Conservation (phyloP, 1,140 invertebrate genomes). For the Lysiphlebus fabarum region DNA sequence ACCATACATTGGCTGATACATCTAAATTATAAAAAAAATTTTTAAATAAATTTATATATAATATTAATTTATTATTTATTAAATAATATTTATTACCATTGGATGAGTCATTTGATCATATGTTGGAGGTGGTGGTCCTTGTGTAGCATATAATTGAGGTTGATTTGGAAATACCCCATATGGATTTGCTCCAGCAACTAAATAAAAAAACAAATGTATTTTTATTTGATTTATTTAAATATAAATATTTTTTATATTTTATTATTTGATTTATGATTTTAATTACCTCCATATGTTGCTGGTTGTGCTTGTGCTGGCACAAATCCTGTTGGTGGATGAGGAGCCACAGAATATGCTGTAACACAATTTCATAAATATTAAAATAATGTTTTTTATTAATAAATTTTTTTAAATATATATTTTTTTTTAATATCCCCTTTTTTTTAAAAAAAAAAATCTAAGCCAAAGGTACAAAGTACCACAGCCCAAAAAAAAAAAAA, state of each 20-base stretch:
- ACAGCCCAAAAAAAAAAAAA: slow-evolving; percentile 40
- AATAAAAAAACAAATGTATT: too few relatives aligned
- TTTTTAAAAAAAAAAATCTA: slow-evolving; percentile 25
- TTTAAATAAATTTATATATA: slow-evolving; percentile 6
- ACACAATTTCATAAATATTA: slow-evolving; percentile 42
- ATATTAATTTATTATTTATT: neutral
- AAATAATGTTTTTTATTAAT: neutral
- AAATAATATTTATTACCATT: slow-evolving; percentile 49
- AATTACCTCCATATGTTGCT: slow-evolving; percentile 54
- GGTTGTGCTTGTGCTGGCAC: slow-evolving; percentile 55
- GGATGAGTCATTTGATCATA: slow-evolving; percentile 66
- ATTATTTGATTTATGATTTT: slow-evolving; percentile 3
- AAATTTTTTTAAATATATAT: slow-evolving; percentile 7
- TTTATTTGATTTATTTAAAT: too few relatives aligned
- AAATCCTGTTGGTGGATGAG: slow-evolving; percentile 56
- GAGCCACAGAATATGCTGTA: slow-evolving; percentile 57
- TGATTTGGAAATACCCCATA: slow-evolving; percentile 64
- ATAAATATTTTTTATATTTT: too few relatives aligned
- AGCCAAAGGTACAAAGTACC: slow-evolving; percentile 53
- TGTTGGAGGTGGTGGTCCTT: slow-evolving; percentile 61
- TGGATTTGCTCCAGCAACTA: slow-evolving; percentile 63
- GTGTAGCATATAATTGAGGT: slow-evolving; percentile 56
- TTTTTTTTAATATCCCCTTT: neutral
- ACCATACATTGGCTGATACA: slow-evolving; percentile 72
- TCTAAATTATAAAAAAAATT: slow-evolving; percentile 50